Conservation (phyloP, 2,888 invertebrate species). For the Vanessa cardui region DNA sequence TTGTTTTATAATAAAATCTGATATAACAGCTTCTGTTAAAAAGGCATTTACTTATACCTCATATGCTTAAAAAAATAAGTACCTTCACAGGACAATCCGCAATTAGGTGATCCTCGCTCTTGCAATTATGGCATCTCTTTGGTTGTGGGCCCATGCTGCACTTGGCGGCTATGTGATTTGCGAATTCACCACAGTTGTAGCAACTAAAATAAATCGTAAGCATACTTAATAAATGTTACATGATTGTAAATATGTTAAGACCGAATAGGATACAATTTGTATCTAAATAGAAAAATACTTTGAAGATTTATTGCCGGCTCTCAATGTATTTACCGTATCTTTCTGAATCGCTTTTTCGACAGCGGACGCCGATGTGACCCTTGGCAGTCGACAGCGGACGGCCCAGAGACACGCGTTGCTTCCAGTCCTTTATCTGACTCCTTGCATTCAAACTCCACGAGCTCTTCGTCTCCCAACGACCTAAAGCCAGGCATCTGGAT, state of each 20-base stretch:
- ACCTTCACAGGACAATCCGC: constrained; percentile 91
- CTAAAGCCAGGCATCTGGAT: constrained; percentile 95
- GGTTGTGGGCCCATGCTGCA: constrained; percentile 94
- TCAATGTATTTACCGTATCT: constrained; percentile 86
- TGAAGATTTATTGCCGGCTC: background rate
- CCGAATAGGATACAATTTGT: no score
- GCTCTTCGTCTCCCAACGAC: constrained; percentile 93
- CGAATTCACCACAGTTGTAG: constrained; percentile 96
- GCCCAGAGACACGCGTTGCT: constrained; percentile 92
- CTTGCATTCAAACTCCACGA: constrained; percentile 93
- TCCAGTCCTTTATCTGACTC: constrained; percentile 93
- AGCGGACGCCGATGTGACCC: constrained; percentile 92
- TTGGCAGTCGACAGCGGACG: constrained; percentile 89
- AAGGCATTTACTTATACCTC: background rate
- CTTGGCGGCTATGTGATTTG: constrained; percentile 95
- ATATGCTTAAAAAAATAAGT: constrained; percentile 14
- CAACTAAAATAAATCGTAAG: constrained; percentile 82
- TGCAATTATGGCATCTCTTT: constrained; percentile 95
- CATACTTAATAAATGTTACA: no score
- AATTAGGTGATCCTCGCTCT: constrained; percentile 93
- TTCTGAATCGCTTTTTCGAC: constrained; percentile 91
- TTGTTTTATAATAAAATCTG: no score
- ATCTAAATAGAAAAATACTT: background rate
- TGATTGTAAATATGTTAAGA: no score
- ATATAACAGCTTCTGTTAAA: no score